phyloP scores from a whole-genome alignment of 2,888 invertebrate species.

The Ernsta delagoae region DNA sequence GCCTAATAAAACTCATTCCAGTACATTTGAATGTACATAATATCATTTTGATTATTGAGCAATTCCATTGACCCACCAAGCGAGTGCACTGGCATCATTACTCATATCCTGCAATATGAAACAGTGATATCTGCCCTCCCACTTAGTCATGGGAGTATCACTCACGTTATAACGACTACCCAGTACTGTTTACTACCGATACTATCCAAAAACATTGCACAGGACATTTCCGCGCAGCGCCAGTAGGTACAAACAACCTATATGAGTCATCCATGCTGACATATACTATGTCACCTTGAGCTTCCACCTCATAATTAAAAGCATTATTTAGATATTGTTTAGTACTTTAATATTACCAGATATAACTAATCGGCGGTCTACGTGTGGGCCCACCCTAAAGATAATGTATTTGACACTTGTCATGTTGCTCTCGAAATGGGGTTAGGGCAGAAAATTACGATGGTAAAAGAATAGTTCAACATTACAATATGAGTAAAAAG shows the following conservation, averaged over 20 bases:
- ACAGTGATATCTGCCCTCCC: conserved; percentile 40
- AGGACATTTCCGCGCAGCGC: conserved; percentile 72
- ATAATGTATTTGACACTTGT: conserved; percentile 75
- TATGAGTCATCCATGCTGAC: conserved; percentile 77
- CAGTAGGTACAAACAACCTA: conserved; percentile 60
- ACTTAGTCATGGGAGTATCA: conserved; percentile 39
- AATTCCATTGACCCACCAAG: conserved; percentile 35
- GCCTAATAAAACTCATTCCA: background rate
- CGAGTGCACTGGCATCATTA: conserved; percentile 43
- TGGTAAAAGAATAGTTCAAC: conserved; percentile 39
- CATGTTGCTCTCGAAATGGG: conserved; percentile 71
- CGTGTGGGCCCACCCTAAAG: conserved; percentile 81
- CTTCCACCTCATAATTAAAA: conserved; percentile 54
- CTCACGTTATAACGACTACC: conserved; percentile 47
- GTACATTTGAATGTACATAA: conserved; percentile 15
- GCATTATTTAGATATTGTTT: conserved; percentile 46
- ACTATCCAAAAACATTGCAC: conserved; percentile 73
- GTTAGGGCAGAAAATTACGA: conserved; percentile 63
- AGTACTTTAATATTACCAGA: conserved; percentile 42
- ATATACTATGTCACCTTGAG: conserved; percentile 74
- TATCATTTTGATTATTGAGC: conserved; percentile 17
- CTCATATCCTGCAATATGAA: conserved; percentile 52
- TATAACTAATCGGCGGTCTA: conserved; percentile 60
- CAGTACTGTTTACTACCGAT: conserved; percentile 64
- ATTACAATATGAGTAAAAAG: conserved; percentile 33